A percentile compares a stretch with the other conserved stretches of the same genome.
phyloP scores from a whole-genome alignment of 1,140 invertebrate species.

The Pogonognathellus flavescens region DNA sequence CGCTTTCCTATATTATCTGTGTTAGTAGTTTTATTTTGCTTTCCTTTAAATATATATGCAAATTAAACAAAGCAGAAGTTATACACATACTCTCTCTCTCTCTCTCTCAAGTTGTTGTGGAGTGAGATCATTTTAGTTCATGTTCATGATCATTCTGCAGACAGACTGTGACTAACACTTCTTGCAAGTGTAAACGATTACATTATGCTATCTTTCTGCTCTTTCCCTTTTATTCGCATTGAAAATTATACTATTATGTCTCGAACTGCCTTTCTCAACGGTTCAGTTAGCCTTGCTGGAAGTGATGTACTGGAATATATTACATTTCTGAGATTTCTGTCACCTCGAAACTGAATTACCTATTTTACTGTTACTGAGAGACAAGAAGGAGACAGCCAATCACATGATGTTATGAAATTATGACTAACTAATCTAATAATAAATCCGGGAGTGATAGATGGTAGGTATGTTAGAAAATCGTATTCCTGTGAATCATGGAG shows the following conservation, averaged over 20 bases:
- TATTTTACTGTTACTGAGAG: too few species aligned
- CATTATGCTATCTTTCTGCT: background rate
- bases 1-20: background rate
- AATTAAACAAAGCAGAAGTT: background rate
- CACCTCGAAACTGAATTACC: too few species aligned
- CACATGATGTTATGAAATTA: too few species aligned
- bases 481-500: too few species aligned
- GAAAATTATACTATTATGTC: background rate
- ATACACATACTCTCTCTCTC: too few species aligned
- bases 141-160: slow-evolving; percentile 41
- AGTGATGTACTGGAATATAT: too few species aligned
- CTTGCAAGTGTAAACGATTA: background rate
- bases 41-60: background rate
- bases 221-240: background rate
- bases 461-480: too few species aligned
- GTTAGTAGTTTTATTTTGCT: background rate
- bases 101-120: background rate
- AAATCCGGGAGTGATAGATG: too few species aligned
- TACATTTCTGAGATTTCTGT: too few species aligned
- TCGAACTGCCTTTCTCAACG: background rate
- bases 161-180: background rate
- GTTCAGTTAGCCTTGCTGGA: too few species aligned
- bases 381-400: too few species aligned
- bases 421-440: too few species aligned
- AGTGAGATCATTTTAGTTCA: slow-evolving; percentile 28